Evolutionary conservation across 2,113 vertebrate species (phyloP).

Genomic region (Nanorana parkeri): DNA sequence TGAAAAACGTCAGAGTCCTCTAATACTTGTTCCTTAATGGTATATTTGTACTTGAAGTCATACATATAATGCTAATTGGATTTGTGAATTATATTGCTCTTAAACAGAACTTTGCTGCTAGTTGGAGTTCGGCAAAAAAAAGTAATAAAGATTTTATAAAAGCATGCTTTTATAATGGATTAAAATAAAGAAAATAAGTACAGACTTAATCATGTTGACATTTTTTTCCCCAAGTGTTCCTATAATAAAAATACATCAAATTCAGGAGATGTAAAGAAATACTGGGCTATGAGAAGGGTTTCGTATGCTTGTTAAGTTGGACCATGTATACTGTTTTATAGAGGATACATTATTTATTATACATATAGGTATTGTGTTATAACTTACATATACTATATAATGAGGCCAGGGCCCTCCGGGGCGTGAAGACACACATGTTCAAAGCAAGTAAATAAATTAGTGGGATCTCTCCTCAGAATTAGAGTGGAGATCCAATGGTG

Average conservation of each 20-base stretch:
- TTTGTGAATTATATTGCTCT: constrained; percentile 21
- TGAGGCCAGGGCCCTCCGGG: too few relatives aligned
- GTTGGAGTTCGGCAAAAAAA: constrained; percentile 7
- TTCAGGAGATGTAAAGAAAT: background rate
- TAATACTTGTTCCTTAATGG: constrained; percentile 17
- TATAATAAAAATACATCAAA: background rate
- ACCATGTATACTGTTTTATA: too few relatives aligned
- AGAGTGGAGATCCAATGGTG: too few relatives aligned
- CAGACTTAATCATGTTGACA: constrained; percentile 7
- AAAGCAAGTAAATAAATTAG: too few relatives aligned
- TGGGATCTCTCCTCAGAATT: too few relatives aligned
- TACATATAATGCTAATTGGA: constrained; percentile 46
- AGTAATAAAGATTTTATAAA: background rate
- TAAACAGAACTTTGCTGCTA: constrained; percentile 3
- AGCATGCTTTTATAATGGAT: background rate
- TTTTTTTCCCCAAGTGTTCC: background rate
- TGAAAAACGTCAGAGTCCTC: constrained; percentile 25
- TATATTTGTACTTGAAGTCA: constrained; percentile 29
- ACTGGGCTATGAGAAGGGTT: background rate
- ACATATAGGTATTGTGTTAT: too few relatives aligned
- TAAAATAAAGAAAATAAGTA: constrained; percentile 9
- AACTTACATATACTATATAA: too few relatives aligned
- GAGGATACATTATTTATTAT: too few relatives aligned
- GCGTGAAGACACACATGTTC: too few relatives aligned
- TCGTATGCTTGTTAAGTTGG: background rate